These are phyloP conservation scores for Eupithecia subumbrata DNA, from an alignment of 2,888 invertebrate genomes.

Conservation along the genomic window DNA sequence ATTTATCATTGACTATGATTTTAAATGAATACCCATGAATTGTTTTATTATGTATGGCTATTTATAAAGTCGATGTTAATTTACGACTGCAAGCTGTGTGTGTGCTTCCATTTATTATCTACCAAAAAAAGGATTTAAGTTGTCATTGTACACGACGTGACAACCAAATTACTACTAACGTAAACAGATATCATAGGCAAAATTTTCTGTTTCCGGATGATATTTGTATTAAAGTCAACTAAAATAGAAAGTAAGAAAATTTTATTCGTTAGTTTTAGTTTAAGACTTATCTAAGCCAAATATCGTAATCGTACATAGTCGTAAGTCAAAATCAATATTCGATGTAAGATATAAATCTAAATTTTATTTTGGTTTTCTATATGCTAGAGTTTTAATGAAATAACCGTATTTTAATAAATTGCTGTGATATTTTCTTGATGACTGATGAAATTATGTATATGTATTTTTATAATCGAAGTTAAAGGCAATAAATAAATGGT, in stretches of 20 bases:
- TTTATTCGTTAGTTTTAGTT: neutral
- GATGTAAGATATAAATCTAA: neutral
- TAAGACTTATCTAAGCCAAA: neutral
- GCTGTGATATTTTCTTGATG: conserved; percentile 75
- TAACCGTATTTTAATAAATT: conserved; percentile 47
- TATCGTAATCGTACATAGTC: neutral
- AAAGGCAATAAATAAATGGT: conserved; percentile 42
- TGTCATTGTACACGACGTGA: neutral
- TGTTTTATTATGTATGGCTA: neutral
- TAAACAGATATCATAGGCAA: neutral
- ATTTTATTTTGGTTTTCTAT: neutral
- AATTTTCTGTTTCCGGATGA: neutral
- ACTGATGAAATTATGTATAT: conserved; percentile 69
- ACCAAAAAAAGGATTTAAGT: neutral
- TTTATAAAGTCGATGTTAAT: neutral
- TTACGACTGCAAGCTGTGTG: neutral
- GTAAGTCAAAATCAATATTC: conserved; percentile 4
- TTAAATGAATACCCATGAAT: neutral
- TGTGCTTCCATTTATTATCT: neutral
- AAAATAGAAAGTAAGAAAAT: conserved; percentile 1
- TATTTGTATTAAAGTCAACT: neutral
- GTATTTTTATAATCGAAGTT: conserved; percentile 58
- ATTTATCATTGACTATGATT: neutral
- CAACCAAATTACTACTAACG: neutral
- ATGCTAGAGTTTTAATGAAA: conserved; percentile 32